A percentile compares a stretch with the other conserved stretches of the same genome.
These are phyloP conservation scores for Dynastes maya DNA, from an alignment of 2,888 invertebrate genomes.

Conservation along the genomic window DNA sequence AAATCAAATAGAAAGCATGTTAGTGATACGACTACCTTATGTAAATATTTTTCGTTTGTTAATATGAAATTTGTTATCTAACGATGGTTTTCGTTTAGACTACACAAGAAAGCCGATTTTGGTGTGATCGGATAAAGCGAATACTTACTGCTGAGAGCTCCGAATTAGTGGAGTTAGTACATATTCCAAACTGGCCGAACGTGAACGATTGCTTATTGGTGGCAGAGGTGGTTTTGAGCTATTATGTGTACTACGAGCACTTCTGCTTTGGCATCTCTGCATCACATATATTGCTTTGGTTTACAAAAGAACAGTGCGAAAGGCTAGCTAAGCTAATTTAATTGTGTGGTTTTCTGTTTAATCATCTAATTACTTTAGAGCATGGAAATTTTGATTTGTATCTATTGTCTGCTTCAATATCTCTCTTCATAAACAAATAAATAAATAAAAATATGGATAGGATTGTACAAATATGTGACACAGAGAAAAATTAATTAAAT, in stretches of 20 bases:
- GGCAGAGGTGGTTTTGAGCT: conserved; percentile 62
- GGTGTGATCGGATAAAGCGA: conserved; percentile 32
- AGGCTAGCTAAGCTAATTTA: conserved; percentile 9
- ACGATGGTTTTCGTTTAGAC: neutral
- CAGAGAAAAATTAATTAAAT: conserved; percentile 53
- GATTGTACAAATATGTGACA: conserved; percentile 56
- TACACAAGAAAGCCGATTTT: conserved; percentile 27
- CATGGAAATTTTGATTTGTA: conserved; percentile 43
- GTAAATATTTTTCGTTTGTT: too few relatives aligned
- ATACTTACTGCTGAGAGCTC: conserved; percentile 62
- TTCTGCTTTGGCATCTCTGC: conserved; percentile 64
- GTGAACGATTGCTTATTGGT: conserved; percentile 62
- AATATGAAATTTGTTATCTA: conserved; percentile 28
- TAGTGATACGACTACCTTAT: neutral
- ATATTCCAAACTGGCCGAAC: conserved; percentile 64
- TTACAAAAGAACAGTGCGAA: conserved; percentile 18
- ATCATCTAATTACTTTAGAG: conserved; percentile 27
- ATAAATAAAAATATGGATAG: neutral
- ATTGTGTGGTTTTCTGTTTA: conserved; percentile 51
- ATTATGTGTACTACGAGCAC: conserved; percentile 61
- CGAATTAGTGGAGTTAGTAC: conserved; percentile 64
- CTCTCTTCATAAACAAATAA: conserved; percentile 22
- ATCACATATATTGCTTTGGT: conserved; percentile 59
- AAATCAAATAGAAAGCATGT: conserved; percentile 39
- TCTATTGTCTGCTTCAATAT: conserved; percentile 60